Percentiles rank a stretch among this genome's conserved stretches.
Conservation (phyloP, 2,113 vertebrate genomes). For the Oreochromis spilurus region DNA sequence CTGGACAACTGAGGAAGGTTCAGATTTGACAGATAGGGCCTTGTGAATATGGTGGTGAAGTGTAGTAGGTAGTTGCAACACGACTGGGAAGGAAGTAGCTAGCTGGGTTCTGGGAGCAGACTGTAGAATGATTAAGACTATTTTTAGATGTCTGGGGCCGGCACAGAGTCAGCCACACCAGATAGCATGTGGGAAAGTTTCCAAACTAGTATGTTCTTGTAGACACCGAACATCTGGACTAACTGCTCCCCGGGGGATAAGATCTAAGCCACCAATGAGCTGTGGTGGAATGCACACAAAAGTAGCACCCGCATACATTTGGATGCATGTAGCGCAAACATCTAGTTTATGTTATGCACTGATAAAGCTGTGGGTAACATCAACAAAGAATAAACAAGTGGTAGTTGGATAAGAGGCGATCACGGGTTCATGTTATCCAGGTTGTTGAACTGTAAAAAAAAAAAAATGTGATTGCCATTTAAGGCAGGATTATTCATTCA, state of each 20-base stretch:
- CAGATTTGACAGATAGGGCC: not conserved
- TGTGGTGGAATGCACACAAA: not conserved
- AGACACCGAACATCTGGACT: slow-evolving; percentile 69
- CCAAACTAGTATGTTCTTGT: slow-evolving; percentile 63
- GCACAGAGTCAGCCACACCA: slow-evolving; percentile 52
- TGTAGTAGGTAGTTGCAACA: not conserved
- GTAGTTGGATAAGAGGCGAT: not conserved
- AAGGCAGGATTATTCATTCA: not conserved
- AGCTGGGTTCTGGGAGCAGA: not conserved
- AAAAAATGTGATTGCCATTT: slow-evolving; percentile 8
- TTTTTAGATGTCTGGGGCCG: slow-evolving; percentile 68
- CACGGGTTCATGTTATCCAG: not conserved
- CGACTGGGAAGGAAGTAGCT: not conserved
- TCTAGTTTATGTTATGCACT: not conserved
- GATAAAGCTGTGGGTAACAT: slow-evolving; percentile 3
- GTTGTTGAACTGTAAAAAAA: not conserved
- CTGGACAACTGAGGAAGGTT: not conserved
- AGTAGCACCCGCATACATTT: not conserved
- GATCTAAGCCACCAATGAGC: slow-evolving; percentile 49
- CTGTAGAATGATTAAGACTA: slow-evolving; percentile 53
- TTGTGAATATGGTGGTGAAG: not conserved
- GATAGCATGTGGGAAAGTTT: slow-evolving; percentile 68
- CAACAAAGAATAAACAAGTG: slow-evolving; percentile 23
- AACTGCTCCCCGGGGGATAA: slow-evolving; percentile 37
- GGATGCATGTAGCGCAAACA: slow-evolving; percentile 19